Base-by-base conservation (phyloP, 2,888 invertebrate species). In the Anarsia innoxiella region DNA sequence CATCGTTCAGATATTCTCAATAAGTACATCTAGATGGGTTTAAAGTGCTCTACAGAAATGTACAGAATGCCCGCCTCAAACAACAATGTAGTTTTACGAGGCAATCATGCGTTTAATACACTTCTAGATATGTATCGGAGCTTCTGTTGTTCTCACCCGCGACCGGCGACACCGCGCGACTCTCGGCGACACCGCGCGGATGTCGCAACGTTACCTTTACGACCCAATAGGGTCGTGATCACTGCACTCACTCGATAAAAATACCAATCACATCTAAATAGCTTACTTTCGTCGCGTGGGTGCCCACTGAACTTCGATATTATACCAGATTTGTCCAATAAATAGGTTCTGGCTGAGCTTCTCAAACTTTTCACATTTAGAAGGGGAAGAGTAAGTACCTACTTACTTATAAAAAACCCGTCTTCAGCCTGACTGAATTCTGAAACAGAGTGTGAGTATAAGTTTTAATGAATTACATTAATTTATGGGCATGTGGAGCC, bases 281-380 rank as follows among this genome's bases (percentile, higher is more conserved):
- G 45, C 47, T 44, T 37, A 41, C 41, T 45, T 31, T 38, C 31
- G 44, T 45, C 44, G 47, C 52, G 50, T 50, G 48, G 50, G 49
- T 28, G 45, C 40, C 37, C 41, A 23, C 42, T 42, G 40, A 44
- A 36, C 43, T 45, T 44, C 42, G 37, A 41, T 37, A 44, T 39
- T 46, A 43, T 42, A 42, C 45, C 41, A 48, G 45, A 46, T 51
- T 48, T 44, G 48, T 45, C 44, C 44, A 48, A 50, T 53, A 51
- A 51, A 53, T 48, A 45, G 36, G 14, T 2, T 13, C 25, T 13
- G 26, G 8, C 23, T 11, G 23, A 2, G 27, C 12, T 34, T 23
- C 35, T 13, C 29, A 36, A 28, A 28, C 28, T 29, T 32, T 36
- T 19, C n/a, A n/a, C n/a, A n/a, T n/a, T n/a, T n/a, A n/a, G n/a